These are phyloP conservation scores for Eulacestoma nigropectus DNA, from an alignment of 2,113 vertebrate species.

Conservation along the genomic window DNA sequence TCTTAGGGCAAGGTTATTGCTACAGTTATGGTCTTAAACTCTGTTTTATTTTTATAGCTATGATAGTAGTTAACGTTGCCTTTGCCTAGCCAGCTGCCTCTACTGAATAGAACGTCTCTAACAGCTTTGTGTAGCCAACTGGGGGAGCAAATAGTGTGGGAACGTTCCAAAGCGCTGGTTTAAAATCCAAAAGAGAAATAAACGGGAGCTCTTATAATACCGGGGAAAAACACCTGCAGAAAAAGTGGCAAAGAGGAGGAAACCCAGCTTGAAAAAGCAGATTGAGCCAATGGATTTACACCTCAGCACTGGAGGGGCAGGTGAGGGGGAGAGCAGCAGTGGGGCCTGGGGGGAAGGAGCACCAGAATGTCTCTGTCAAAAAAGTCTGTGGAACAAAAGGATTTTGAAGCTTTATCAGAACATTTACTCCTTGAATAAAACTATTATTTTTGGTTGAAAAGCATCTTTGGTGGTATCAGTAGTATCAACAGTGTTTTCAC, in stretches of 20 bases:
- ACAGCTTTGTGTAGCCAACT: neutral
- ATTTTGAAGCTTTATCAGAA: neutral
- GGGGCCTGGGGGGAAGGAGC: neutral
- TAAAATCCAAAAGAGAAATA: slow-evolving; percentile 27
- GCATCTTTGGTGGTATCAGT: neutral
- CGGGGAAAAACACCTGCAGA: neutral
- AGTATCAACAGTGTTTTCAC: neutral
- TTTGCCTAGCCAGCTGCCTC: slow-evolving; percentile 40
- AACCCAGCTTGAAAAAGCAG: neutral
- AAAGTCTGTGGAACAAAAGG: neutral
- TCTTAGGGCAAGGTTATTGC: slow-evolving; percentile 56
- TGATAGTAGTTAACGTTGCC: neutral
- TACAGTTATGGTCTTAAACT: slow-evolving; percentile 55
- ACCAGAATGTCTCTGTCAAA: neutral
- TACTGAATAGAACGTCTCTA: neutral
- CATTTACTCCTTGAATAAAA: neutral
- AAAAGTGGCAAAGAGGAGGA: neutral
- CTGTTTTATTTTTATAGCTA: slow-evolving; percentile 50
- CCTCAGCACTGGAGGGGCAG: neutral
- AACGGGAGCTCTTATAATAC: neutral
- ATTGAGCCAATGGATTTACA: neutral
- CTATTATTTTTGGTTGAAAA: neutral
- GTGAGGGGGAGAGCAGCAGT: neutral
- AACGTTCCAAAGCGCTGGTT: neutral
- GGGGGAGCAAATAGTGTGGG: neutral